phyloP scores from a whole-genome alignment of 2,888 invertebrate species.

The Chirona hameri region DNA sequence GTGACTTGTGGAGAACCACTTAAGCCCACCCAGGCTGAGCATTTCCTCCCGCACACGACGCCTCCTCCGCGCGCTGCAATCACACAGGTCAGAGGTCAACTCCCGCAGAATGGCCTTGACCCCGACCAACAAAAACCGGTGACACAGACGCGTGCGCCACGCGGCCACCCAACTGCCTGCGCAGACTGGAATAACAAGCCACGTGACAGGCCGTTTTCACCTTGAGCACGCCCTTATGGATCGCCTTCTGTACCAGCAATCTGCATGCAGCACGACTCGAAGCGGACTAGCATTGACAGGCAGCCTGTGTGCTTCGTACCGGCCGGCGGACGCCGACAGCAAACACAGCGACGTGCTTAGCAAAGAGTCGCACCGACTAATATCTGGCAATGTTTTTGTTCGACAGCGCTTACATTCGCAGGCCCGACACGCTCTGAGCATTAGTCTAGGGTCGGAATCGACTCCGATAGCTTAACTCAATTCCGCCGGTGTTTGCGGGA shows the following conservation, averaged over 20 bases:
- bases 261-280: neutral
- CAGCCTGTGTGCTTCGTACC: neutral
- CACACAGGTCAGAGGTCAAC: neutral
- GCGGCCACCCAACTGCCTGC: neutral
- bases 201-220: neutral
- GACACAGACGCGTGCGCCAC: neutral
- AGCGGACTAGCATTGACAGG: neutral
- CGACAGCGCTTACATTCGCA: too few species aligned
- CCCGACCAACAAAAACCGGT: neutral
- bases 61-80: neutral
- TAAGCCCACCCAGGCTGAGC: too few species aligned
- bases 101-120: neutral
- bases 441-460: too few species aligned
- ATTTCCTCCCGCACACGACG: too few species aligned
- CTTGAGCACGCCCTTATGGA: neutral
- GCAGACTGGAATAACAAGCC: neutral
- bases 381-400: too few species aligned
- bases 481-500: too few species aligned
- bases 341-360: neutral
- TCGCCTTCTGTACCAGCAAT: neutral
- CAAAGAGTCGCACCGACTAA: neutral
- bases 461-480: too few species aligned
- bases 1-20: too few species aligned
- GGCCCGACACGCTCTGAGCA: too few species aligned
- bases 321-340: neutral